Evolutionary conservation across 1,140 invertebrate genomes (phyloP).

Genomic region (Ridgeia piscesae): DNA sequence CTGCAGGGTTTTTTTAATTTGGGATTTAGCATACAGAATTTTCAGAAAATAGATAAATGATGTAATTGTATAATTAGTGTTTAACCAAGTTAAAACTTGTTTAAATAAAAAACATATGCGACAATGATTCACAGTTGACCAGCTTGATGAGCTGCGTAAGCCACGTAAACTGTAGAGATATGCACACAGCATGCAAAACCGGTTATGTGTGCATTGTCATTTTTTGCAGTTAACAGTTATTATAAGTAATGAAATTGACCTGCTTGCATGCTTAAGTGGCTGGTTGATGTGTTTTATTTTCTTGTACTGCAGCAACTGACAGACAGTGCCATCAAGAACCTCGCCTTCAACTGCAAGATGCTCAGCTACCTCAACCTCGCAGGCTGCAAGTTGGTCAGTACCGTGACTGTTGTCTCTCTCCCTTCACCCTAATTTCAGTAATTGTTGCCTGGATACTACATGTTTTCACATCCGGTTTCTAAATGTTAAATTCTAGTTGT

Average conservation of each 20-base stretch:
- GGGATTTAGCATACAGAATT: too few species aligned
- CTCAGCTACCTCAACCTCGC: constrained; percentile 52
- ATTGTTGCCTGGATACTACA: background rate
- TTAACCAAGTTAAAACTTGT: background rate
- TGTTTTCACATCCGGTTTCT: background rate
- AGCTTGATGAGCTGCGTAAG: too few species aligned
- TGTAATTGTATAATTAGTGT: background rate
- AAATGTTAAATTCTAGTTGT: background rate
- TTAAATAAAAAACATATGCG: background rate
- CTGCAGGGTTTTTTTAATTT: too few species aligned
- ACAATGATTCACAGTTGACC: too few species aligned
- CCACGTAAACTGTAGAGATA: too few species aligned
- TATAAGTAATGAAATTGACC: background rate
- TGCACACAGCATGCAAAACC: background rate
- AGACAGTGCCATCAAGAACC: constrained; percentile 58
- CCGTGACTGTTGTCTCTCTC: background rate
- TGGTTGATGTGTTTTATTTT: background rate
- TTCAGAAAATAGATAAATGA: background rate
- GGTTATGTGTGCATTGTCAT: background rate
- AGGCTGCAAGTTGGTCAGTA: constrained; percentile 55
- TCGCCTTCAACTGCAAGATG: constrained; percentile 58
- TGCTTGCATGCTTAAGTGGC: background rate
- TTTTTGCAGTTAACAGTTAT: background rate
- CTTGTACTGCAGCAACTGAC: constrained; percentile 47
- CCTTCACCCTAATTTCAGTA: background rate